phyloP scores from a whole-genome alignment of 2,113 vertebrate genomes.

The Casuarius casuarius region DNA sequence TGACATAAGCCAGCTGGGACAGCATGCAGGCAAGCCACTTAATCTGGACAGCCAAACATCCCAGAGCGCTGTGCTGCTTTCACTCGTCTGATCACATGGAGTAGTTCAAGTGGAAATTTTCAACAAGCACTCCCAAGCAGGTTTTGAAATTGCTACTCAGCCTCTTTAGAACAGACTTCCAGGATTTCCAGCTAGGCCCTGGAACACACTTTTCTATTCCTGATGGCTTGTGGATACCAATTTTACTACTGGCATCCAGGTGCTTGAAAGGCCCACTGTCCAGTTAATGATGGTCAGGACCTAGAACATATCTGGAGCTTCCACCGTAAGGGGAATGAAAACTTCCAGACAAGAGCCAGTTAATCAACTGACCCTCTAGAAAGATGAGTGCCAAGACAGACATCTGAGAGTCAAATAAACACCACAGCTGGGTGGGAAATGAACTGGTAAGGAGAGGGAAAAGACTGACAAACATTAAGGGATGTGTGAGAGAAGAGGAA shows the following conservation, averaged over 20 bases:
- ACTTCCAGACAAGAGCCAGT: not conserved
- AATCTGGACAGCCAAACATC: not conserved
- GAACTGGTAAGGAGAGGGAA: not conserved
- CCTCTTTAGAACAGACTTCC: not conserved
- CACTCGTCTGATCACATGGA: not conserved
- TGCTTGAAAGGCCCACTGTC: not conserved
- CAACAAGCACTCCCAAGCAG: not conserved
- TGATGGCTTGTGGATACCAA: not conserved
- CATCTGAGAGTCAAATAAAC: not conserved
- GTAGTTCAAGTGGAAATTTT: not conserved
- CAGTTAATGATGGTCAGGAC: not conserved
- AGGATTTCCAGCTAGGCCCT: not conserved
- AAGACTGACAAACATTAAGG: not conserved
- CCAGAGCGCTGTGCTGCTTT: not conserved
- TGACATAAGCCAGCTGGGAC: not conserved
- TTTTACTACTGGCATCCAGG: not conserved
- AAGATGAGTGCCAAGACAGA: not conserved
- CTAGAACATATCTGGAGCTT: not conserved
- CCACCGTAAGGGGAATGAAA: not conserved
- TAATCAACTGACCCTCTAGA: not conserved
- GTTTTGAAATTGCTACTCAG: not conserved
- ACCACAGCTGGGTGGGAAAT: not conserved
- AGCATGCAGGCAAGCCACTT: not conserved
- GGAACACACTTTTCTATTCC: not conserved
- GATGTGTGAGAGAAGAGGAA: not conserved